Evolutionary conservation across 2,888 invertebrate genomes (phyloP).

Genomic region (Pachycephus smyrnensis): DNA sequence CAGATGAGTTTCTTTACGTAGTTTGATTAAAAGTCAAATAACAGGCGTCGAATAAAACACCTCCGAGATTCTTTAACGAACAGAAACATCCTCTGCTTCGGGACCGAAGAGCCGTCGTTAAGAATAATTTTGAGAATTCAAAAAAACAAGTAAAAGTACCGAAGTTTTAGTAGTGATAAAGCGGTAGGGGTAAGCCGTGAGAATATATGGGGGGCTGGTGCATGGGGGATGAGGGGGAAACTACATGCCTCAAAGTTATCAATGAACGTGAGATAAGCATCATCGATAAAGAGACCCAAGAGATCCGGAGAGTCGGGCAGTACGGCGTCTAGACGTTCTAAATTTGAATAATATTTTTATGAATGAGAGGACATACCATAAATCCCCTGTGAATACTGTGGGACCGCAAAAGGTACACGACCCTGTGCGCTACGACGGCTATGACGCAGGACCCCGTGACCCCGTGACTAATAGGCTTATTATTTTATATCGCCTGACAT

Average conservation of each 20-base stretch:
- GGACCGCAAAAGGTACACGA: constrained; percentile 28
- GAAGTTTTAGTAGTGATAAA: neutral
- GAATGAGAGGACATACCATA: constrained; percentile 64
- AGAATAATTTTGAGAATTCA: neutral
- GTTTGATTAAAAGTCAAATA: neutral
- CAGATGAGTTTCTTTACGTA: neutral
- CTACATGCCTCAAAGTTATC: constrained; percentile 35
- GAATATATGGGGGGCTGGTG: neutral
- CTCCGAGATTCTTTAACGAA: neutral
- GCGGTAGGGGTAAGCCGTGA: neutral
- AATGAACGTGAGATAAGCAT: constrained; percentile 46
- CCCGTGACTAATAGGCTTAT: constrained; percentile 64
- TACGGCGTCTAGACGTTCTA: constrained; percentile 60
- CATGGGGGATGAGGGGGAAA: neutral
- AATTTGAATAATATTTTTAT: constrained; percentile 67
- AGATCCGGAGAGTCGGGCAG: constrained; percentile 14
- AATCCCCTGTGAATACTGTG: constrained; percentile 57
- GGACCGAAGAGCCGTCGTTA: neutral
- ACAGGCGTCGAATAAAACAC: neutral
- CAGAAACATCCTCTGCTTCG: neutral
- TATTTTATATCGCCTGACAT: constrained; percentile 63
- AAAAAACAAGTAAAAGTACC: neutral
- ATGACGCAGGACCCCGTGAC: constrained; percentile 32
- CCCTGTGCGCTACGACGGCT: neutral
- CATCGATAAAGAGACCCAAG: constrained; percentile 29